phyloP scores from a whole-genome alignment of 2,888 invertebrate genomes.

The Nipponacmea schrenckii region DNA sequence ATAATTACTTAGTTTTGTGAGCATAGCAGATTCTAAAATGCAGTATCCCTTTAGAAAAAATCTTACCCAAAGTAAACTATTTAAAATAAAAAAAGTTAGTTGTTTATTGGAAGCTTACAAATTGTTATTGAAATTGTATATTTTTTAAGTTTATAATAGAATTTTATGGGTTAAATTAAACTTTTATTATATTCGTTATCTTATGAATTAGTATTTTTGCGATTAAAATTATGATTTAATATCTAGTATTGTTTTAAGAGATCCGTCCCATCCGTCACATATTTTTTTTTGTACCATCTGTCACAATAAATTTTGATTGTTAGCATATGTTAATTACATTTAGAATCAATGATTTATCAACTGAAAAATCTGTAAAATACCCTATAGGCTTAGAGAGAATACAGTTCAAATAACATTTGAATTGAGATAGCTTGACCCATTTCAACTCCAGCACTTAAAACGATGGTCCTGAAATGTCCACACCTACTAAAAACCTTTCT shows the following conservation, averaged over 20 bases:
- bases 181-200: not conserved
- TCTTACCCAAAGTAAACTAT: too few relatives aligned
- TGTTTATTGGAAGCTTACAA: not conserved
- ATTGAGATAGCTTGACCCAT: constrained; percentile 3
- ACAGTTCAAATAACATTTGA: not conserved
- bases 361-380: not conserved
- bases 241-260: too few relatives aligned
- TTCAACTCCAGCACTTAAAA: too few relatives aligned
- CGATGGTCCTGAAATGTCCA: not conserved
- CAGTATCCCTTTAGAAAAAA: too few relatives aligned
- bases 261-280: not conserved
- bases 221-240: not conserved
- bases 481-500: not conserved
- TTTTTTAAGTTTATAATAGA: not conserved
- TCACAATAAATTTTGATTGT: not conserved
- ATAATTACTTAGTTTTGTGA: too few relatives aligned
- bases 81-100: not conserved
- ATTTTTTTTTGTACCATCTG: not conserved
- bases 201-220: not conserved
- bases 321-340: not conserved
- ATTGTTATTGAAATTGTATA: too few relatives aligned
- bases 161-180: not conserved
- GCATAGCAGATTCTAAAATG: too few relatives aligned
- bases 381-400: not conserved
- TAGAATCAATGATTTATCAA: not conserved